Base-by-base conservation (phyloP, 2,888 invertebrate species). In the Epsilonema sp. region DNA sequence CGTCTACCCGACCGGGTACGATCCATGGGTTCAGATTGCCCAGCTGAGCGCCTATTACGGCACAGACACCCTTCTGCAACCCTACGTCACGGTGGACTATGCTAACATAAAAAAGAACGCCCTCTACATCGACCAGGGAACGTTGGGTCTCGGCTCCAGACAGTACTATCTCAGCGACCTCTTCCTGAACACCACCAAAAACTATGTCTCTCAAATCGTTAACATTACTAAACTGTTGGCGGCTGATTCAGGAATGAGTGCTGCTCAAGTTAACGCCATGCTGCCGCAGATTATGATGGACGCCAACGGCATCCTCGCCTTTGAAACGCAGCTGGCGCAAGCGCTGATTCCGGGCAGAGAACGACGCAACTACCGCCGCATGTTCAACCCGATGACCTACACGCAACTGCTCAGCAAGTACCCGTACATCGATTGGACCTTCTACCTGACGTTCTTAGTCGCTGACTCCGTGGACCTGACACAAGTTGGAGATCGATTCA, bases 101-200 rank as follows among this genome's bases (percentile, higher is more conserved):
- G n/a, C n/a, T n/a, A n/a, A n/a, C 11, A 31, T 31, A 13, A 31
- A 31, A 16, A 31, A 31, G 31, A 31, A 31, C 16, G 31, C 31
- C 11, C 31, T 45, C 21, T 19, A 45, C 42, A 24, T 45, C 22
- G 45, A 45, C 21, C 45, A 45, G 21, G 43, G 42, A 3, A 11
- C 42, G 3, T n/a, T 43, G 21, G 45, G 22, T 20, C 22, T 45
- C 23, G 40, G 24, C 16, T 44, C n/a, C 4, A 43, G 19, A 4
- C 20, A 43, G 21, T 39, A 21, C 13, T 45, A 42, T 21, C 19
- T 45, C 22, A 43, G 42, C 31, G 42, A 31, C 16, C 16, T 31
- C 16, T 31, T 31, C 31, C 16, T 16, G 11, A 16, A 31, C 8
- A 31, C 8, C 8, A 8, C 11, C 16, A 16, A 31, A 31, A 31